phyloP scores from a whole-genome alignment of 2,113 vertebrate genomes.

The Pelobates fuscus region DNA sequence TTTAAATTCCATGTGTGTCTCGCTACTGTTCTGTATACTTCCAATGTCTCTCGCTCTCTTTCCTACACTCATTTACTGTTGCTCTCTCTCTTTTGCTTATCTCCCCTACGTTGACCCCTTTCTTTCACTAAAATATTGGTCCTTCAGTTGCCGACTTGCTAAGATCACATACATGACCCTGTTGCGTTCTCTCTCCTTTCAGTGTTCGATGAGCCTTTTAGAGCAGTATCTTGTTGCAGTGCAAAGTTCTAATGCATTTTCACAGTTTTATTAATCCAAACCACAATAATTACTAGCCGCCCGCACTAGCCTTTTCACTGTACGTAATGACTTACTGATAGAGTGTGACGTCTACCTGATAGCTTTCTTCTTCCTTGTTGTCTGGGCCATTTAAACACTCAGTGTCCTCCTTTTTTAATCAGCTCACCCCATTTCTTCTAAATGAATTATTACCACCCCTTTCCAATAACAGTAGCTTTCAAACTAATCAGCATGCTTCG shows the following conservation, averaged over 20 bases:
- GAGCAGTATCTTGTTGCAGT: no score
- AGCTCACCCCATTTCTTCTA: neutral
- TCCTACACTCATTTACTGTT: neutral
- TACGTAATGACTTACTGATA: neutral
- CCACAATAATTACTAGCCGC: neutral
- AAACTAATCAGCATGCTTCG: constrained; percentile 26
- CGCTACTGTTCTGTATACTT: no score
- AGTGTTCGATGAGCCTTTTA: no score
- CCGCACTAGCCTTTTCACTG: neutral
- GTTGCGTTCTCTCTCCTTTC: no score
- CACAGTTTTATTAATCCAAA: neutral
- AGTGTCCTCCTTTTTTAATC: neutral
- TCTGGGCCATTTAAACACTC: neutral
- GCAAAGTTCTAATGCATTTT: no score
- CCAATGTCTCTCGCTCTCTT: neutral
- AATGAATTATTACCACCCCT: constrained; percentile 13
- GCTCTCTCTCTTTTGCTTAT: neutral
- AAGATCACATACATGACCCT: no score
- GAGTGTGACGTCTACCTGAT: neutral
- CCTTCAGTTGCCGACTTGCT: no score
- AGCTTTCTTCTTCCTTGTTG: neutral
- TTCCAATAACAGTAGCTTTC: constrained; percentile 7
- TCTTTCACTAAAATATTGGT: no score
- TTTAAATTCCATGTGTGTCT: no score
- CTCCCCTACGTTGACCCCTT: neutral